Evolutionary conservation across 2,113 vertebrate genomes (phyloP).

Genomic region (Lutjanus erythropterus): DNA sequence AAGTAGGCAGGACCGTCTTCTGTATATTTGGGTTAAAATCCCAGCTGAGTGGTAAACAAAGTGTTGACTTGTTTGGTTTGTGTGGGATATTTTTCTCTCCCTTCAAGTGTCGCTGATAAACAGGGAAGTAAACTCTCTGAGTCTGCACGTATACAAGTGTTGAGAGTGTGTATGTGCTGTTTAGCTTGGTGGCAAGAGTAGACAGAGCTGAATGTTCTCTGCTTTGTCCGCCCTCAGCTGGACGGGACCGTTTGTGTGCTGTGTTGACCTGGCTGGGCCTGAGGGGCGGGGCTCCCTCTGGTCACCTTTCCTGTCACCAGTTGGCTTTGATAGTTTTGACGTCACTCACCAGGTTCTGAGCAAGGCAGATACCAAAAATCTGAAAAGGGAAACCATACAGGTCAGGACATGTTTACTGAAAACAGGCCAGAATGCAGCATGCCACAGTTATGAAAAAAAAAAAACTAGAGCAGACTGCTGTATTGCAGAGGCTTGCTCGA

Average conservation of each 20-base stretch:
- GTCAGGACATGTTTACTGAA: background rate
- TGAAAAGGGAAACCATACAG: conserved; percentile 67
- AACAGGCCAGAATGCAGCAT: background rate
- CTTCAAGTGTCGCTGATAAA: conserved; percentile 40
- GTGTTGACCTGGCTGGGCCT: conserved; percentile 18
- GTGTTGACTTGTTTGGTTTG: conserved; percentile 57
- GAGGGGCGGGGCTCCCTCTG: conserved; percentile 11
- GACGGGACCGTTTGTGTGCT: conserved; percentile 47
- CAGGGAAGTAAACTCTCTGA: conserved; percentile 38
- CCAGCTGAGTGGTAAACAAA: conserved; percentile 68
- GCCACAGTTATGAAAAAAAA: background rate
- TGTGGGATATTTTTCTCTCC: conserved; percentile 29
- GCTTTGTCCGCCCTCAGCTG: conserved; percentile 36
- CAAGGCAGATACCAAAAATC: conserved; percentile 94
- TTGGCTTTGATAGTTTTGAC: conserved; percentile 93
- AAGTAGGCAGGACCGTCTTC: conserved; percentile 51
- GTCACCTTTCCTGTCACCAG: conserved; percentile 86
- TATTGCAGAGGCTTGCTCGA: background rate
- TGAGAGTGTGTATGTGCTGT: conserved; percentile 45
- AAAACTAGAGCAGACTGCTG: background rate
- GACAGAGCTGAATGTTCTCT: conserved; percentile 29
- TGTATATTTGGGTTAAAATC: conserved; percentile 64
- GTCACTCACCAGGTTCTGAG: conserved; percentile 92
- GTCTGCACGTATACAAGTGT: conserved; percentile 7
- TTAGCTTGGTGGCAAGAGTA: conserved; percentile 41